A percentile compares a stretch with the other conserved stretches of the same genome.
These are phyloP conservation scores for Smutsia gigantea DNA, from an alignment of 2,797 vertebrate species.

Conservation along the genomic window DNA sequence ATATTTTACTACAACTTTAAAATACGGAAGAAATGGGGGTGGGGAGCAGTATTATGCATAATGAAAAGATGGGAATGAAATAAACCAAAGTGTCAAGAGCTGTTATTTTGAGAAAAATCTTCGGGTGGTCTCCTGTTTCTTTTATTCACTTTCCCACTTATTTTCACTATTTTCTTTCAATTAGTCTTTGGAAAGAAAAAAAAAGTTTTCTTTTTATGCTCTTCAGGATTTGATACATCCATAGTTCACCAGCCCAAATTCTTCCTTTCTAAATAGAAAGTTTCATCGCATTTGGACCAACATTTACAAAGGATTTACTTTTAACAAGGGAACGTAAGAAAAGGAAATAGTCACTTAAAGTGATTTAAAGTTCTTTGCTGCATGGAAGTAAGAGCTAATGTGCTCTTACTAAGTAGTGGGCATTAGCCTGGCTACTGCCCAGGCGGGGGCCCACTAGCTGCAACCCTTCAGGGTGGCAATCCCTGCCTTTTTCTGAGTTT, in stretches of 20 bases:
- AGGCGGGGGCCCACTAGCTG: too few species aligned
- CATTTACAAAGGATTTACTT: not conserved
- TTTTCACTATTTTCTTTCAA: slow-evolving; percentile 28
- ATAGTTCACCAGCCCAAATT: not conserved
- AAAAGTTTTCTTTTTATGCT: not conserved
- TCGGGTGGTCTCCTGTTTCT: not conserved
- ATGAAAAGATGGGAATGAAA: not conserved
- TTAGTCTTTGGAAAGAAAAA: not conserved
- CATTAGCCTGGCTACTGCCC: not conserved
- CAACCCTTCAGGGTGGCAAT: not conserved
- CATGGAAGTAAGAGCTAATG: not conserved
- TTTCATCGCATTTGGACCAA: not conserved
- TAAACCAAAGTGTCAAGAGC: not conserved
- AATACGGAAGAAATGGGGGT: not conserved
- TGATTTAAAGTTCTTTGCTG: not conserved
- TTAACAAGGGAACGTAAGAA: not conserved
- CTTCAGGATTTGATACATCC: not conserved
- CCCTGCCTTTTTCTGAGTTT: not conserved
- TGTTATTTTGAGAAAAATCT: not conserved
- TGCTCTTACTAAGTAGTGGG: not conserved
- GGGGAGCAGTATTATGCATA: not conserved
- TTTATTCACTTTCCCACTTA: not conserved
- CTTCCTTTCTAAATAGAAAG: not conserved
- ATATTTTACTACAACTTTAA: not conserved
- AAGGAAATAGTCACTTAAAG: not conserved